A percentile compares a stretch with the other conserved stretches of the same genome.
These are phyloP conservation scores for Nibea albiflora DNA, from an alignment of 2,113 vertebrate species.

Conservation along the genomic window DNA sequence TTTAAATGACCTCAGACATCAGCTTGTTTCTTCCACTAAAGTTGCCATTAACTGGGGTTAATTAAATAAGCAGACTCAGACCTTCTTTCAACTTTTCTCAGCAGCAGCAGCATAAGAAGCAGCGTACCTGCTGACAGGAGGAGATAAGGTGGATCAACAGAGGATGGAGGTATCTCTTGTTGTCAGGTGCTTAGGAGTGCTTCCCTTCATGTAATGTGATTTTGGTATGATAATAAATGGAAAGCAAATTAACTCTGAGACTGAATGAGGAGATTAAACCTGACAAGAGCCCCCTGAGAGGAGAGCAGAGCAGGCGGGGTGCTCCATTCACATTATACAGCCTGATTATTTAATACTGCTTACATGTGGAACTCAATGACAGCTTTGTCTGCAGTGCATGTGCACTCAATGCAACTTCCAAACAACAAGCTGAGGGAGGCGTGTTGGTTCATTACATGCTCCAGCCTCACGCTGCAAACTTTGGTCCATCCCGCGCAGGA, in stretches of 20 bases:
- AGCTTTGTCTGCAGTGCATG: no score
- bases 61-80: not conserved
- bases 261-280: not conserved
- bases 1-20: not conserved
- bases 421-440: not conserved
- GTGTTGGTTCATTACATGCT: not conserved
- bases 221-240: not conserved
- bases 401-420: not conserved
- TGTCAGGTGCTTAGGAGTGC: not conserved
- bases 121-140: constrained; percentile 9
- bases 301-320: not conserved
- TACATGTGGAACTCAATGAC: no score
- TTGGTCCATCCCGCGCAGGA: not conserved
- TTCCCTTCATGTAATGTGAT: not conserved
- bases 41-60: not conserved
- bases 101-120: not conserved
- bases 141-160: not conserved
- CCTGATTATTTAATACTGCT: not conserved
- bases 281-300: not conserved
- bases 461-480: not conserved
- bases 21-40: not conserved
- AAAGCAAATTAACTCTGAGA: not conserved
- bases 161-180: constrained; percentile 9
- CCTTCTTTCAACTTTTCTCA: not conserved
- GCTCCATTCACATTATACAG: not conserved